Evolutionary conservation across 2,113 vertebrate genomes (phyloP).

Genomic region (Willisornis vidua): DNA sequence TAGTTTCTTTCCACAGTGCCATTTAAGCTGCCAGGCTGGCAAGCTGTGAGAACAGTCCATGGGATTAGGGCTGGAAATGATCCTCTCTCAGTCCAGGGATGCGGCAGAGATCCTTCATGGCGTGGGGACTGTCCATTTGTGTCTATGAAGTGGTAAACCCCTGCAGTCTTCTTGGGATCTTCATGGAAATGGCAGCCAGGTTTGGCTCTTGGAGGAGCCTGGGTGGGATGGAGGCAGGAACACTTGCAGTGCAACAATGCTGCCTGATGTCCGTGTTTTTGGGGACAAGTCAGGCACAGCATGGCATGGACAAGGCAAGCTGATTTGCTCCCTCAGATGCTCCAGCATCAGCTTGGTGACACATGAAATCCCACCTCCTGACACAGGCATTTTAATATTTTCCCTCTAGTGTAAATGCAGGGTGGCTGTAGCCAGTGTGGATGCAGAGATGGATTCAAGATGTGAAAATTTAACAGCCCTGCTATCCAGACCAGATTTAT

Average conservation of each 20-base stretch:
- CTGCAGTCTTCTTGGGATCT: neutral
- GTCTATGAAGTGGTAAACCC: neutral
- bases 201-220: neutral
- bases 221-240: neutral
- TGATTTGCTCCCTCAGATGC: neutral
- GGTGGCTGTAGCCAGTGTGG: neutral
- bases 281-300: accelerated
- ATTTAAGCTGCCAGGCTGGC: neutral
- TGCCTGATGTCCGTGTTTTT: accelerated
- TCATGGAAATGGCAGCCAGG: neutral
- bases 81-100: neutral
- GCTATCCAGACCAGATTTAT: neutral
- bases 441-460: accelerated
- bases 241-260: neutral
- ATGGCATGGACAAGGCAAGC: accelerated
- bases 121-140: accelerated
- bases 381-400: neutral
- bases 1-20: neutral
- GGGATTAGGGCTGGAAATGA: neutral
- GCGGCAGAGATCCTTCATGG: accelerated
- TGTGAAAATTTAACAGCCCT: neutral
- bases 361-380: neutral
- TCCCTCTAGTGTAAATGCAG: neutral
- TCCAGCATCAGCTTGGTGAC: accelerated
- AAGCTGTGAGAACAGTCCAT: neutral